These are phyloP conservation scores for Nicator chloris DNA, from an alignment of 2,113 vertebrate genomes.

Conservation along the genomic window DNA sequence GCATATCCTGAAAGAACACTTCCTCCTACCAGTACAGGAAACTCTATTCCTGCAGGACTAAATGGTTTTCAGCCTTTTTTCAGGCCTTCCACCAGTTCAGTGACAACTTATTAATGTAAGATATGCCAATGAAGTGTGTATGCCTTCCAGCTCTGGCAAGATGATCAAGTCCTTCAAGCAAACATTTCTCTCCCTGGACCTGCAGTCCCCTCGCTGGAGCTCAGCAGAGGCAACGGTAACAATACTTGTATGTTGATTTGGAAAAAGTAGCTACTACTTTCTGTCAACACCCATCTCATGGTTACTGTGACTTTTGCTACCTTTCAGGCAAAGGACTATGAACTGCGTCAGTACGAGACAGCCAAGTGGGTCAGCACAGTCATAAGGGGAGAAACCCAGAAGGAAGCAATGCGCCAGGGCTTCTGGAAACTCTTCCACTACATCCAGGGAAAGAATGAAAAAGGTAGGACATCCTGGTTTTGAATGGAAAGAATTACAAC, in stretches of 20 bases:
- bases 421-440: conserved; percentile 64
- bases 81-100: neutral
- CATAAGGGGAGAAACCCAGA: conserved; percentile 15
- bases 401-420: conserved; percentile 37
- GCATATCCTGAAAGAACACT: rapidly evolving
- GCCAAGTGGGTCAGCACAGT: conserved; percentile 48
- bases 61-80: neutral
- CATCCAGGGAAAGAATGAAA: conserved; percentile 48
- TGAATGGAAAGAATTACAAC: neutral
- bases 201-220: conserved; percentile 54
- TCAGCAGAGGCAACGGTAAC: neutral
- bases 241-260: rapidly evolving
- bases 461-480: neutral
- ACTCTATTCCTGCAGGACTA: neutral
- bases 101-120: neutral
- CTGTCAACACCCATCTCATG: neutral
- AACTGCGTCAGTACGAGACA: conserved; percentile 6
- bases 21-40: neutral
- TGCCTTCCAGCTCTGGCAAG: conserved; percentile 13
- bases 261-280: neutral
- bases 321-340: conserved; percentile 35
- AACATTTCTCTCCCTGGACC: conserved; percentile 45
- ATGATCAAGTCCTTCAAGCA: conserved; percentile 67
- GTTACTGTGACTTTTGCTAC: neutral
- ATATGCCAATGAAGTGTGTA: neutral